These are phyloP conservation scores for Anolis carolinensis DNA, from an alignment of 2,113 vertebrate species.

Conservation along the genomic window DNA sequence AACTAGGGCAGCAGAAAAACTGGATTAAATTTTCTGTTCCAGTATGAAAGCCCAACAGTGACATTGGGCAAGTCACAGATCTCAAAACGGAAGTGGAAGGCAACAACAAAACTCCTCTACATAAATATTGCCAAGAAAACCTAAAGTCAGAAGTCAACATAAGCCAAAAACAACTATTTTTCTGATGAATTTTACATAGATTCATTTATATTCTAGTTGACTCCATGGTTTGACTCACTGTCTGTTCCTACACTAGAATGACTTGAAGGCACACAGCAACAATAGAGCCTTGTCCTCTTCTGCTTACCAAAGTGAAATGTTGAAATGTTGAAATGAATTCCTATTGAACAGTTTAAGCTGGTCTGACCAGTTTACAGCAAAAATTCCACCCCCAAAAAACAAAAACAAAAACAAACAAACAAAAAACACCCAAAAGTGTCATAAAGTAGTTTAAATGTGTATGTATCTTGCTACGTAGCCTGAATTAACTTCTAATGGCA, in stretches of 20 bases:
- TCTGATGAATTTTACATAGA: too few relatives aligned
- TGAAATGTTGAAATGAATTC: neutral
- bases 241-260: neutral
- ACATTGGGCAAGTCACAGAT: too few relatives aligned
- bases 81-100: too few relatives aligned
- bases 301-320: neutral
- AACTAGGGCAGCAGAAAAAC: too few relatives aligned
- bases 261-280: too few relatives aligned
- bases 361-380: neutral
- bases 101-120: too few relatives aligned
- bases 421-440: neutral
- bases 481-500: conserved; percentile 57
- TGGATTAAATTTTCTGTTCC: too few relatives aligned
- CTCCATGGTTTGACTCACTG: neutral
- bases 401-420: too few relatives aligned
- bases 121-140: too few relatives aligned
- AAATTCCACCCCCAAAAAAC: neutral
- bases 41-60: too few relatives aligned
- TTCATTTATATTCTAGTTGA: neutral
- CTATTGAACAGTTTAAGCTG: neutral
- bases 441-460: neutral
- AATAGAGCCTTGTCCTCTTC: neutral
- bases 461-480: neutral
- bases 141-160: too few relatives aligned
- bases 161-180: too few relatives aligned